phyloP scores from a whole-genome alignment of 1,140 invertebrate genomes.

The Drosophila miranda region DNA sequence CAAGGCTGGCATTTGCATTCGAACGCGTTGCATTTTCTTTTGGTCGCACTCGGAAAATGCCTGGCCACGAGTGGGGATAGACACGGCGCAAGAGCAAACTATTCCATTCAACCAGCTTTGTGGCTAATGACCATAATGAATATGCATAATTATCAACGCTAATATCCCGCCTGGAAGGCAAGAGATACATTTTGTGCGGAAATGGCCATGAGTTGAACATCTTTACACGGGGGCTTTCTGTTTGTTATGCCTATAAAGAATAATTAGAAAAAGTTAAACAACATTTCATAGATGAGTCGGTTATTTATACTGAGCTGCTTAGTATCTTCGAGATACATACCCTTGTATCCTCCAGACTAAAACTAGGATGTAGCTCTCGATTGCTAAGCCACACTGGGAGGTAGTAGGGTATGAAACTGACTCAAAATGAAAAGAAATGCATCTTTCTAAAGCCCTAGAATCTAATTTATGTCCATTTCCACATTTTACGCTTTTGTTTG shows the following conservation, averaged over 20 bases:
- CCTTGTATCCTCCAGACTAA: no score
- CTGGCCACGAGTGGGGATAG: slow-evolving; percentile 16
- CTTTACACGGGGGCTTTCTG: slow-evolving; percentile 1
- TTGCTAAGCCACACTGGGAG: no score
- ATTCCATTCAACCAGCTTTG: slow-evolving; percentile 35
- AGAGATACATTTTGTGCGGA: slow-evolving; percentile 31
- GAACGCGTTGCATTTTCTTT: slow-evolving; percentile 44
- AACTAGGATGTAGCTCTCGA: no score
- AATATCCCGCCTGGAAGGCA: slow-evolving; percentile 25
- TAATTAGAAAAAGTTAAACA: neutral
- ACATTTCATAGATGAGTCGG: no score
- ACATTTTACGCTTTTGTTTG: slow-evolving; percentile 1
- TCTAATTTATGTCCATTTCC: slow-evolving; percentile 17
- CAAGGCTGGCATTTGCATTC: slow-evolving; percentile 53
- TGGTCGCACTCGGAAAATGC: slow-evolving; percentile 23
- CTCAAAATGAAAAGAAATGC: neutral
- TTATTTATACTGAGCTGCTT: no score
- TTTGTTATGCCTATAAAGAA: slow-evolving; percentile 1
- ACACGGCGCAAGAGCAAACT: slow-evolving; percentile 37
- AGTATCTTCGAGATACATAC: no score
- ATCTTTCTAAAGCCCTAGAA: neutral
- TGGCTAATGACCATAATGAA: slow-evolving; percentile 48
- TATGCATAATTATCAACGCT: slow-evolving; percentile 44
- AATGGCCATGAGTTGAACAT: slow-evolving; percentile 24
- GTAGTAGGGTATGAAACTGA: no score